Base-by-base conservation (phyloP, 2,888 invertebrate species). In the Drosophila prolongata region DNA sequence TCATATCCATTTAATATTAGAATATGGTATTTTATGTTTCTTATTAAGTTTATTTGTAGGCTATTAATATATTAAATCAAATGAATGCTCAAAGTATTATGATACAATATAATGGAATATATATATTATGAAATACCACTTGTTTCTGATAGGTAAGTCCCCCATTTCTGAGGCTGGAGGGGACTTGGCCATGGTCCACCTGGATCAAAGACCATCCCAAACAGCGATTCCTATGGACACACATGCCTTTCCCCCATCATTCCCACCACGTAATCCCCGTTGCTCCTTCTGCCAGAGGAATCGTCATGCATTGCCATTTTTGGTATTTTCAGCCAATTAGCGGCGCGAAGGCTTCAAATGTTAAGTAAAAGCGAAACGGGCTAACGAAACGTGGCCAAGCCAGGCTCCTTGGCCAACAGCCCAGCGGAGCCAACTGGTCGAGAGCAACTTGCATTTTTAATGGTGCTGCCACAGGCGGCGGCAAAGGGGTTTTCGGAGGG, bases 261-360 rank as follows among this genome's bases (percentile, higher is more conserved):
- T 38, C 11, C 34, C 68, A 46, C 57, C 58, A 56, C 57, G 19
- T 11, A 40, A 56, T 24, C 55, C 55, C 61, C 52, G 11, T 47
- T 47, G 46, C 62, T 47, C 62, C 62, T 40, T 37, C 30, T 4
- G 50, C 44, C 54, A 27, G 34, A 43, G 54, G 47, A 71, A 46
- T 70, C 84, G 82, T 85, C 87, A 82, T 87, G 75, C 75, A 87
- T 84, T 80, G 79, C 90, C 91, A 89, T 90, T 88, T 90, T 90
- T 90, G 90, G 90, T 90, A 88, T 90, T 90, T 90, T 90, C 84
- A 89, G 90, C 90, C 90, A 90, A 90, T 90, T 90, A 90, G 89
- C 84, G 83, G 80, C 81, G 79, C 79, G 86, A 86, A 89, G 86
- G 80, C 83, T 87, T 84, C 80, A 89, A 89, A 84, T 89, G 77